Conservation (phyloP, 2,888 invertebrate species). For the Norana najaformis region DNA sequence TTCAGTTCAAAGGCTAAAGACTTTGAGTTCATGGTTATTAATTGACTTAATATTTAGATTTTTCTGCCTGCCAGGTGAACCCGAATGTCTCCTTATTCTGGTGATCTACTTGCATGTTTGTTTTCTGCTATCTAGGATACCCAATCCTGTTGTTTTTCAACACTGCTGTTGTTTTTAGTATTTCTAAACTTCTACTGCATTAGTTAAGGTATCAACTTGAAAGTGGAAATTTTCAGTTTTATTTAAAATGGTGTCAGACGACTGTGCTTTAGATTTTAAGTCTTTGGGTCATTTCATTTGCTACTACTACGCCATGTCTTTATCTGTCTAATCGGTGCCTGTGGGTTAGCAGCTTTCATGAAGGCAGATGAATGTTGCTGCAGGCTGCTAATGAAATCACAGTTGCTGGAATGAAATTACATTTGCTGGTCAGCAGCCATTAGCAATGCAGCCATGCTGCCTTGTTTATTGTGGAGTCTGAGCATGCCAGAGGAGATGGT, state of each 20-base stretch:
- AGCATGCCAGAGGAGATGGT: not conserved
- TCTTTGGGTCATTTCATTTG: not conserved
- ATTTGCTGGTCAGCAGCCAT: not conserved
- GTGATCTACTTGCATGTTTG: not conserved
- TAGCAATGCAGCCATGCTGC: not conserved
- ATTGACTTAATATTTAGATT: no score
- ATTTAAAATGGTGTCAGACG: no score
- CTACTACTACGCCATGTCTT: no score
- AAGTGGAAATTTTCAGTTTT: no score
- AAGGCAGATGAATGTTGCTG: slow-evolving; percentile 13
- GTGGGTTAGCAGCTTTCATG: not conserved
- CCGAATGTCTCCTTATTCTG: not conserved
- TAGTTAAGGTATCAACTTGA: no score
- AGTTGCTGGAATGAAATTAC: no score
- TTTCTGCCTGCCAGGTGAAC: no score
- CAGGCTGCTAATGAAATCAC: not conserved
- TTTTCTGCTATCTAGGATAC: not conserved
- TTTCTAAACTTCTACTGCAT: no score
- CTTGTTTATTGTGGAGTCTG: not conserved
- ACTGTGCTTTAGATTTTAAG: no score
- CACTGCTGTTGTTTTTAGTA: no score
- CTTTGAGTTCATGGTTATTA: no score
- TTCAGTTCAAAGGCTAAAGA: no score
- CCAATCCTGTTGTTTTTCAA: not conserved
- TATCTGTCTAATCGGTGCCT: not conserved